Conservation (phyloP, 1,140 invertebrate genomes). For the Sitophilus oryzae region DNA sequence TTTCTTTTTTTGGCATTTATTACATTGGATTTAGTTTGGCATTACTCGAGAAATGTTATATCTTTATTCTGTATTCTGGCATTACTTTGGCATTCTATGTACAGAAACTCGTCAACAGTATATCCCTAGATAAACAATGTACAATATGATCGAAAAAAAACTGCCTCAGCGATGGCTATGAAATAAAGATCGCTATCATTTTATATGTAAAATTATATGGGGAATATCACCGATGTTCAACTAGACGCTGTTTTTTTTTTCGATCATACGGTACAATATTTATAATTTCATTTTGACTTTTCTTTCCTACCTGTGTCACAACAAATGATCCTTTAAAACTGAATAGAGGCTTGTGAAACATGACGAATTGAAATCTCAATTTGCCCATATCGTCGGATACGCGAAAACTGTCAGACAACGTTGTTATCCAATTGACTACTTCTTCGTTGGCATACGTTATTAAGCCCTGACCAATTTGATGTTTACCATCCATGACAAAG, state of each 20-base stretch:
- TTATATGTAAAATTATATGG: too few species aligned
- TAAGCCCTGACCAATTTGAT: constrained; percentile 95
- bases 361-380: constrained; percentile 83
- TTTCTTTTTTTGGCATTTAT: too few species aligned
- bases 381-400: constrained; percentile 98
- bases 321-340: constrained; percentile 98
- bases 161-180: too few species aligned
- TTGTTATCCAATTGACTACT: constrained; percentile 96
- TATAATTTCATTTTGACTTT: neutral
- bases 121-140: too few species aligned
- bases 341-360: constrained; percentile 92
- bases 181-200: too few species aligned
- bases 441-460: constrained; percentile 97
- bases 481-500: constrained; percentile 90
- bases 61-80: too few species aligned
- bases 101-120: too few species aligned
- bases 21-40: too few species aligned
- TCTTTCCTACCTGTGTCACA: constrained; percentile 71
- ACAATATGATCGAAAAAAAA: too few species aligned
- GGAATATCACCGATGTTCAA: too few species aligned
- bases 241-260: neutral
- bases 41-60: too few species aligned
- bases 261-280: neutral
- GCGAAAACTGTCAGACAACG: constrained; percentile 91
- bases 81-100: too few species aligned